These are phyloP conservation scores for Dioctria rufipes DNA, from an alignment of 2,888 invertebrate genomes.

Conservation along the genomic window DNA sequence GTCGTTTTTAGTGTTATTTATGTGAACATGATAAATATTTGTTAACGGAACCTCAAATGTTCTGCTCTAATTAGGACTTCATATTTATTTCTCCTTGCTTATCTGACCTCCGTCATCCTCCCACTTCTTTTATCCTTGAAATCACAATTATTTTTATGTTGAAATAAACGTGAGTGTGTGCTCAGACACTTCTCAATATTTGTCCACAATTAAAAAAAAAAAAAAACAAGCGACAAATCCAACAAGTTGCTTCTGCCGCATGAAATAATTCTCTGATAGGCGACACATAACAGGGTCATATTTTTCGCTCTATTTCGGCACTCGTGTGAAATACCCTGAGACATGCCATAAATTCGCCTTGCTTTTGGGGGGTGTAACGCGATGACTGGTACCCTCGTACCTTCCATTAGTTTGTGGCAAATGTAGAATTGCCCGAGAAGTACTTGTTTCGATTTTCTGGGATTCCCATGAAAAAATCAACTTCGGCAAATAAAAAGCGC, in stretches of 20 bases:
- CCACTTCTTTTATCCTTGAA: too few relatives aligned
- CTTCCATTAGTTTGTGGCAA: constrained; percentile 9
- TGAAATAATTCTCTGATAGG: neutral
- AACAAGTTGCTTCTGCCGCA: constrained; percentile 15
- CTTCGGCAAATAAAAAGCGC: neutral
- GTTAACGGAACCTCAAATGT: too few relatives aligned
- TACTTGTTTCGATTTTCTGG: constrained; percentile 16
- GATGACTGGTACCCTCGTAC: constrained; percentile 19
- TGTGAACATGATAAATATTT: too few relatives aligned
- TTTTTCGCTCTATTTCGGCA: constrained; percentile 5
- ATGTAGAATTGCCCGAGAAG: constrained; percentile 8
- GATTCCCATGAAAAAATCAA: neutral
- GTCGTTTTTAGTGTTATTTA: too few relatives aligned
- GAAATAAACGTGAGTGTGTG: too few relatives aligned
- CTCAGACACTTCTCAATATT: too few relatives aligned
- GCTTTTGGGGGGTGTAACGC: constrained; percentile 6
- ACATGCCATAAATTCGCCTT: constrained; percentile 10
- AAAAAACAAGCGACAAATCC: neutral
- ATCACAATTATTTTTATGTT: too few relatives aligned
- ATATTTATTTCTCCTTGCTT: too few relatives aligned
- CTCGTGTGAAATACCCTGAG: neutral
- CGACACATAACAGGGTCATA: constrained; percentile 16
- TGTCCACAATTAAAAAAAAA: neutral
- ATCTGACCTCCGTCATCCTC: too few relatives aligned
- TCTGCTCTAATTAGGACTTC: too few relatives aligned